These are phyloP conservation scores for Molossus alvarezi DNA, from an alignment of 2,797 vertebrate genomes.

Conservation along the genomic window DNA sequence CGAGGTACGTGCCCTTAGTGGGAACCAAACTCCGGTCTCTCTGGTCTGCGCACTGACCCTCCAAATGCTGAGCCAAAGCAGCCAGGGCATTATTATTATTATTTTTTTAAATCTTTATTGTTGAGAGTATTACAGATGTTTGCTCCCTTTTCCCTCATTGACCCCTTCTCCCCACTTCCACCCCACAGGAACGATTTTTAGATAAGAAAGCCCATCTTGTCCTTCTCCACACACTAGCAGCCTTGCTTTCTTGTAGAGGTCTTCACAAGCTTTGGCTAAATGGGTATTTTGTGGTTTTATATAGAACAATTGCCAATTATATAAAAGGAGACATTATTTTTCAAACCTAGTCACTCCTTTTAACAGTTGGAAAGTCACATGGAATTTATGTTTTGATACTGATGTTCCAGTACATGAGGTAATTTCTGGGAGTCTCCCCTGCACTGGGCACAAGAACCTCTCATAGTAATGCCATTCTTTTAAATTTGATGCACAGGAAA, in stretches of 20 bases:
- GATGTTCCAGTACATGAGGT: neutral
- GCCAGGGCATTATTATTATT: too few species aligned
- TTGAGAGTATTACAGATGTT: too few species aligned
- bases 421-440: neutral
- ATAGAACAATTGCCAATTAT: neutral
- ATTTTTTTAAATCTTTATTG: too few species aligned
- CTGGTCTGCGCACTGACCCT: too few species aligned
- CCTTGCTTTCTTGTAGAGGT: neutral
- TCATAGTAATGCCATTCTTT: neutral
- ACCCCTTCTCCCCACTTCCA: too few species aligned
- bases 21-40: too few species aligned
- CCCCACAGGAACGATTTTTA: neutral
- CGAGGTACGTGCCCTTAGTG: too few species aligned
- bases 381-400: neutral
- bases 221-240: neutral
- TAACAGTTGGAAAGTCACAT: neutral
- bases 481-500: neutral
- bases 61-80: too few species aligned
- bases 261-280: neutral
- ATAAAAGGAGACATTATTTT: constrained; percentile 10
- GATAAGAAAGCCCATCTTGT: neutral
- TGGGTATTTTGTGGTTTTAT: neutral
- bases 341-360: neutral
- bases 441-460: neutral
- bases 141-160: too few species aligned